phyloP scores from a whole-genome alignment of 2,888 invertebrate genomes.

The Microplitis deprimator region DNA sequence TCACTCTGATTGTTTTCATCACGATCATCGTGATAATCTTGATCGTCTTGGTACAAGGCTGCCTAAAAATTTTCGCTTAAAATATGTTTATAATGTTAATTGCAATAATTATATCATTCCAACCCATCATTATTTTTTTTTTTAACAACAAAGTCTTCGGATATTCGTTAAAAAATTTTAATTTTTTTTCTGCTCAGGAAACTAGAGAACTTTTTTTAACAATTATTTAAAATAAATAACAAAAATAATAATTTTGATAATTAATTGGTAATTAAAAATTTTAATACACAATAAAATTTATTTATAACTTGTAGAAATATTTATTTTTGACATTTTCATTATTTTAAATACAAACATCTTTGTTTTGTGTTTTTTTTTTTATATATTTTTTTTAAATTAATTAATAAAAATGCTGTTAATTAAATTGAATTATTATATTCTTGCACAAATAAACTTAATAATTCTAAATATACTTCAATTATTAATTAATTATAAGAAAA shows the following conservation, averaged over 20 bases:
- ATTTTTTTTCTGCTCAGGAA: slow-evolving; percentile 49
- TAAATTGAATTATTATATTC: not conserved
- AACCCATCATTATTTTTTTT: slow-evolving; percentile 9
- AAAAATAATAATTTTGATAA: slow-evolving; percentile 56
- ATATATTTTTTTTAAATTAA: slow-evolving; percentile 5
- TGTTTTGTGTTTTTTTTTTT: slow-evolving; percentile 17
- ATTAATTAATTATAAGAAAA: too few relatives aligned
- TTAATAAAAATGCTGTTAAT: not conserved
- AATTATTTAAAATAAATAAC: slow-evolving; percentile 28
- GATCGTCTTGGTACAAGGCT: slow-evolving; percentile 54
- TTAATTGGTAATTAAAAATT: slow-evolving; percentile 41
- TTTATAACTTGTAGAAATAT: slow-evolving; percentile 65
- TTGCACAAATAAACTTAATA: not conserved
- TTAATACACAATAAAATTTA: slow-evolving; percentile 37
- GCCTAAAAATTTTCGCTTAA: slow-evolving; percentile 62
- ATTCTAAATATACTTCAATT: too few relatives aligned
- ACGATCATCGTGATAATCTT: slow-evolving; percentile 55
- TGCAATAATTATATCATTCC: slow-evolving; percentile 9
- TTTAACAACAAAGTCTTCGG: not conserved
- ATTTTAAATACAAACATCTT: slow-evolving; percentile 61
- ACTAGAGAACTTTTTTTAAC: slow-evolving; percentile 48
- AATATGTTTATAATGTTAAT: slow-evolving; percentile 45
- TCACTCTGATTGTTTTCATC: slow-evolving; percentile 57
- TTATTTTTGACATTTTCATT: slow-evolving; percentile 63
- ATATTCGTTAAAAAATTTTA: not conserved